phyloP scores from a whole-genome alignment of 35 echinoderm and acorn worm genomes.

The Chiridota heheva region DNA sequence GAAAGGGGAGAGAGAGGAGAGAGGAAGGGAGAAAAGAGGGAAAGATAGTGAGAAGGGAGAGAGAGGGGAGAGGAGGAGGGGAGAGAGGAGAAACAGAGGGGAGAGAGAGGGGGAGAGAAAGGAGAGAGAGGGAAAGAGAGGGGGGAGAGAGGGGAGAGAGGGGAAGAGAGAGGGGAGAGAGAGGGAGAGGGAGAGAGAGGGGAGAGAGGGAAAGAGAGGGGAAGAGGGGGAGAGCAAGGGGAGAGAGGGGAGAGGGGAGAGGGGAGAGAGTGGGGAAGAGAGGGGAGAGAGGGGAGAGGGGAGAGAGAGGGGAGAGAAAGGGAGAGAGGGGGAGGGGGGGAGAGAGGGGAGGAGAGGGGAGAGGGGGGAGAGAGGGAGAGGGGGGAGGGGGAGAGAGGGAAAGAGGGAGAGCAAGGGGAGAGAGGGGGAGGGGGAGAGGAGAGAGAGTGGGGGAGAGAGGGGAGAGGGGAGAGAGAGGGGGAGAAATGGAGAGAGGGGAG shows the following conservation, averaged over 20 bases:
- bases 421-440: background rate
- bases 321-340: conserved; percentile 5
- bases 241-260: background rate
- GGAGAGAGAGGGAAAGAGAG: conserved; percentile 7
- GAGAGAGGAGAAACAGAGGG: too few relatives aligned
- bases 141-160: background rate
- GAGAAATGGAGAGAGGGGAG: too few relatives aligned
- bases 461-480: background rate
- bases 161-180: background rate
- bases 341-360: conserved; percentile 6
- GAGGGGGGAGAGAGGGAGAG: conserved; percentile 6
- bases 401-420: too few relatives aligned
- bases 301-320: conserved; percentile 5
- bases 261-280: too few relatives aligned
- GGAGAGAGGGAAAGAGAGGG: background rate
- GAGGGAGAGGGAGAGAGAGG: background rate
- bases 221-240: background rate
- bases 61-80: conserved; percentile 7
- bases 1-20: background rate
- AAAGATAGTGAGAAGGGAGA: background rate
- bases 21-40: background rate
- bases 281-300: conserved; percentile 5
- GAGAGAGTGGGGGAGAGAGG: too few relatives aligned
- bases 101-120: too few relatives aligned
- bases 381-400: too few relatives aligned